Percentiles rank a stretch among this genome's conserved stretches.
These are phyloP conservation scores for Rafetus swinhoei DNA, from an alignment of 2,113 vertebrate species.

Conservation along the genomic window DNA sequence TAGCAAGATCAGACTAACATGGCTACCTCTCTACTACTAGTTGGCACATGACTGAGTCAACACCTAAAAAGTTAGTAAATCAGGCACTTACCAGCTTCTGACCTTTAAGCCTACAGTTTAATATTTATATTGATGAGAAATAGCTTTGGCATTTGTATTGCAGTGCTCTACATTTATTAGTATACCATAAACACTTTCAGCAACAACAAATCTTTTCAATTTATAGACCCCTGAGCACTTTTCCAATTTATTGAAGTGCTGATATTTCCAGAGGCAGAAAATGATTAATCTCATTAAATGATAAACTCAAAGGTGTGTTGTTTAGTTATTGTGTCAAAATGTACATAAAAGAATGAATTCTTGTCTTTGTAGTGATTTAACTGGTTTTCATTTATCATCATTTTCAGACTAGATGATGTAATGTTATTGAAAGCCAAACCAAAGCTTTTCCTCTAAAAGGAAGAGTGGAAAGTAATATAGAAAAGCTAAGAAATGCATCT, in stretches of 20 bases:
- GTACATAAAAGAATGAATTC: slow-evolving; percentile 68
- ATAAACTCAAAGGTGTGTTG: slow-evolving; percentile 49
- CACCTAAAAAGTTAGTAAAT: background rate
- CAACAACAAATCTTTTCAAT: slow-evolving; percentile 22
- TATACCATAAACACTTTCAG: background rate
- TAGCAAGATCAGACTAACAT: too few species aligned
- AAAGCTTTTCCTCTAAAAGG: slow-evolving; percentile 61
- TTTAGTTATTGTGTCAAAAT: slow-evolving; percentile 58
- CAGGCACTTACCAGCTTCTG: background rate
- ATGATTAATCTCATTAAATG: slow-evolving; percentile 44
- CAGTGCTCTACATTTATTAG: background rate
- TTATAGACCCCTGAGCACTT: slow-evolving; percentile 21
- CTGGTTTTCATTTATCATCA: slow-evolving; percentile 27
- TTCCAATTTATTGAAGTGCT: slow-evolving; percentile 36
- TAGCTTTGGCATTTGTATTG: background rate
- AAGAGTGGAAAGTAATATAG: background rate
- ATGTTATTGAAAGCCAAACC: slow-evolving; percentile 66
- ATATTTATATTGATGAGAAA: background rate
- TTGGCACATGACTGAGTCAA: background rate
- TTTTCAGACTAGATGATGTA: slow-evolving; percentile 53
- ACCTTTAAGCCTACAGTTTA: background rate
- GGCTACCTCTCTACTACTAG: background rate
- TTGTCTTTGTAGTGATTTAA: slow-evolving; percentile 68
- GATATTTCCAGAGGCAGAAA: slow-evolving; percentile 18
- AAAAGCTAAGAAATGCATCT: background rate